Base-by-base conservation (phyloP, 1,140 invertebrate genomes). In the Micrasema minimum region DNA sequence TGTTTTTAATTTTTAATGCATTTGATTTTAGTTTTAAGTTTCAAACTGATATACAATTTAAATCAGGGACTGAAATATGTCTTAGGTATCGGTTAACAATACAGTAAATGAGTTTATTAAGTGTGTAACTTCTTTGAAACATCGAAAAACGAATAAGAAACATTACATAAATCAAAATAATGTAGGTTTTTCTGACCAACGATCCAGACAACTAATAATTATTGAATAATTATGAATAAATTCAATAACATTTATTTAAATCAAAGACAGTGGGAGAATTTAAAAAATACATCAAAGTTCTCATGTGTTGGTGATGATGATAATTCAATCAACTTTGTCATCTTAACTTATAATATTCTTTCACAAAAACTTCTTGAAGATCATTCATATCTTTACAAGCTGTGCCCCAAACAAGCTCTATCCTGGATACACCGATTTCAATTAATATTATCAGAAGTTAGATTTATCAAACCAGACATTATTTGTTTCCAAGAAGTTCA, bases 401-500 rank as follows among this genome's bases (percentile, higher is more conserved):
- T 45, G 23, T 64, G 59, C 45, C 59, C 41, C 26, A 45, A 16
- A 16, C 6, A 45, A 14, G 20, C 41, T 10, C 22, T 64, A 6
- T 14, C 23, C 43, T 64, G 59, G 59, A 45, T 23, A 26, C 12
- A 64, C 23, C 59, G 59, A 18, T 64, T 45, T 45, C 41, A 46
- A 45, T 18, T 46, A 10, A 64, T 64, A 16, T 26, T 46, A 14
- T 26, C n/a, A 6, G 59, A 64, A 46, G 31, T 64, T 14, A 64
- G 31, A 26, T 31, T 20, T 23, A 64, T 46, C 11, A 23, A 46
- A 46, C 41, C 59, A 23, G 59, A 64, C 26, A 46, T 64, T 2
- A 64, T 64, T 64, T 64, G 59, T 64, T 64, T 64, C 22, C 59
- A 64, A 64, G 59, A 64, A 46, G 41, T 64, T 26, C 59, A 64